Base-by-base conservation (phyloP, 2,888 invertebrate genomes). In the Pterostichus madidus region DNA sequence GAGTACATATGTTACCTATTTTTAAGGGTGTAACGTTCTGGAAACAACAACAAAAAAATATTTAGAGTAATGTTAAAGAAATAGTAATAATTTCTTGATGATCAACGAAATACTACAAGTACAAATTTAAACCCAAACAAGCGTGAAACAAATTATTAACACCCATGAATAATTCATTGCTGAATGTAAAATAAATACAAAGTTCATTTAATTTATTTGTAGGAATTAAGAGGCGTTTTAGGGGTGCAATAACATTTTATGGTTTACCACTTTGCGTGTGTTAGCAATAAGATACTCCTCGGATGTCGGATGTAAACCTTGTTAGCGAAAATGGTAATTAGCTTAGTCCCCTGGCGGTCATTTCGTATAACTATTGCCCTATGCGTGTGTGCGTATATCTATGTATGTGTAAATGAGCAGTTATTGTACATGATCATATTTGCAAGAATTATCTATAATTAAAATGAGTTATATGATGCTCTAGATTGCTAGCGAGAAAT, bases 291-390 rank as follows among this genome's bases (percentile, higher is more conserved):
- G 79, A 79, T 52, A 64, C 61, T 52, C 32, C 31, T 49, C 64
- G 13, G 52, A 24, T 15, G 64, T n/a, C 46, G 56, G 15, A 15
- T 78, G 78, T 32, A 64, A 68, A 79, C 64, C 79, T 79, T 79
- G 79, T 79, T 79, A 79, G 79, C 79, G 49, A 31, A 79, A 79
- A 79, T 79, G 79, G 64, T 79, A 68, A 79, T 79, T 79, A 79
- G 49, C 49, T 13, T 13, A 24, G 52, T 79, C 79, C 79, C 79
- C 31, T 52, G 79, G n/a, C 59, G 64, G 79, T 79, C 64, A 64
- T 79, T 79, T 46, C 5, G n/a, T 44, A 39, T 61, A 78, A 78
- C 78, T 78, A 78, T 59, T n/a, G 17, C 78, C 13, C 73, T 24
- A 1, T 32, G 64, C 35, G 64, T 8, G 8, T 64, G 32, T 32